These are phyloP conservation scores for Peromyscus nudipes DNA, from an alignment of 2,797 vertebrate species.

Conservation along the genomic window DNA sequence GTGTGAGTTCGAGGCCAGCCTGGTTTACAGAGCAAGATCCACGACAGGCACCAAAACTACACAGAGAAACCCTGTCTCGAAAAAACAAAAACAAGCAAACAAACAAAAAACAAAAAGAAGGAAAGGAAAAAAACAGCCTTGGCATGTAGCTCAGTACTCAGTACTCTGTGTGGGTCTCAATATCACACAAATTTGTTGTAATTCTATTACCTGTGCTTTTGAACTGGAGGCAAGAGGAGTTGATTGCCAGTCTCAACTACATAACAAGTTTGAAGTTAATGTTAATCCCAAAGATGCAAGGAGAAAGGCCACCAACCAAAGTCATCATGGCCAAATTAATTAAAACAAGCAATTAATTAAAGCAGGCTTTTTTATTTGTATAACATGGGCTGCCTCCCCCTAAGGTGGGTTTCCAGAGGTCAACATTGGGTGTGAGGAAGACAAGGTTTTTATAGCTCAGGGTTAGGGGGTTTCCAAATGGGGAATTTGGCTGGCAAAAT, in stretches of 20 bases:
- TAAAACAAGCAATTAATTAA: background rate
- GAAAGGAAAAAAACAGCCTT: background rate
- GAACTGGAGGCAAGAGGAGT: background rate
- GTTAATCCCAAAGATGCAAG: background rate
- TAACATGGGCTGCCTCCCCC: background rate
- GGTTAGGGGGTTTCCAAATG: background rate
- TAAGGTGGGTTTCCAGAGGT: background rate
- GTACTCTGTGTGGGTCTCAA: background rate
- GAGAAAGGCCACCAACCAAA: background rate
- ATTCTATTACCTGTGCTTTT: background rate
- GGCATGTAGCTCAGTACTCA: background rate
- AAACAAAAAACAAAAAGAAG: too few relatives aligned
- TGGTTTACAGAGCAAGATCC: too few relatives aligned
- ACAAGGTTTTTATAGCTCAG: background rate
- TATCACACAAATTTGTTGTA: background rate
- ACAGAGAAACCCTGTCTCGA: too few relatives aligned
- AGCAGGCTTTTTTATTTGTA: background rate
- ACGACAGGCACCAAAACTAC: too few relatives aligned
- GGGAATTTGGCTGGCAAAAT: background rate
- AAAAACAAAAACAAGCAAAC: background rate
- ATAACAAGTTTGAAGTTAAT: background rate
- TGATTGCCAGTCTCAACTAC: background rate
- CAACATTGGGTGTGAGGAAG: background rate
- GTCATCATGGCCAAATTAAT: background rate
- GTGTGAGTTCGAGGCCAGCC: too few relatives aligned